Evolutionary conservation across 2,797 vertebrate genomes (phyloP), one percentile per base, ranked within the genome.

Genomic region (Ptychobarbus kaznakovi): DNA sequence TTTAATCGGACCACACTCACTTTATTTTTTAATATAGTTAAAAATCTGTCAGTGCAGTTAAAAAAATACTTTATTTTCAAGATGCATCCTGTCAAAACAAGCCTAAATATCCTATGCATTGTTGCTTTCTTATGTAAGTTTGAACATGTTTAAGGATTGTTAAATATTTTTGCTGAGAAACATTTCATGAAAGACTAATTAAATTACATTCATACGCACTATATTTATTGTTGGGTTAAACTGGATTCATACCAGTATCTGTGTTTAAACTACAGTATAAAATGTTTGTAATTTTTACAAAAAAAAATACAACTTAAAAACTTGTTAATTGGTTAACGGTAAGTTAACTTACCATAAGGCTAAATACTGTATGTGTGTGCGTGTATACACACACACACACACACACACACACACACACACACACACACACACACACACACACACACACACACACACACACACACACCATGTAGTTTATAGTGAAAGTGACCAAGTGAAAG

Each of bases 51-150:
- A 44, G 68, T 15, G 22, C 20, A n/a, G 20, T 42, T n/a, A 44
- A 49, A 49, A 28, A 49, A 73, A 73, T 49, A 46, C 15, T 46
- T 1, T 28, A 2, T 72, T 44, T 72, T 25, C 69, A 16, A 73
- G 42, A 46, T 73, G n/a, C 70, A 28, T 15, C 13, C 42, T 46
- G 42, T 73, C 70, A 73, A 46, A 73, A 73, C 70, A 73, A 73
- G 42, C n/a, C 70, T 73, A 73, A 73, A 73, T 73, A 73, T 73
- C 3, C n/a, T 28, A 73, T 73, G n/a, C 42, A 6, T 38, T 66
- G 32, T 70, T 13, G 10, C 66, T 40, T 40, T 69, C 2, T 40
- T 3, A 42, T 42, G 20, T 70, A 13, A 12, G 68, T 42, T 42
- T 10, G n/a, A 65, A 68, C 32, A 35, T 20, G 16, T 20, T 53